phyloP scores from a whole-genome alignment of 30 jellyfish, hydroid and myxozoan species.

The Haliclystus octoradiatus region DNA sequence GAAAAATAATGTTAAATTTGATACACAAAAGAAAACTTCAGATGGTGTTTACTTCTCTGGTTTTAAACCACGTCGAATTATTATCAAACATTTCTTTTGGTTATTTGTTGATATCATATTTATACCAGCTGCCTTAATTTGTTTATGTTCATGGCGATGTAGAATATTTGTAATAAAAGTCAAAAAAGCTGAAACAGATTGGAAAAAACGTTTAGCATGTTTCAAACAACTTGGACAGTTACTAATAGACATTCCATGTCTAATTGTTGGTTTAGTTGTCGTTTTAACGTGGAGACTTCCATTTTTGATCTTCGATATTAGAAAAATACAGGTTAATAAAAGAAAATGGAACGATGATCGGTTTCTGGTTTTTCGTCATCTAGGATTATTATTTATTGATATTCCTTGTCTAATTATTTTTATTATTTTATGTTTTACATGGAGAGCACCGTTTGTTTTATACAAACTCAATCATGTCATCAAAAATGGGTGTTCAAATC shows the following conservation, averaged over 20 bases:
- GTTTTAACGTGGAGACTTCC: conserved; percentile 77
- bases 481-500: not conserved
- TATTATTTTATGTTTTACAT: conserved; percentile 16
- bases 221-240: conserved; percentile 43
- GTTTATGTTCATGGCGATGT: conserved; percentile 80
- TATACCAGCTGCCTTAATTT: conserved; percentile 60
- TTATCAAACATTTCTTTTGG: conserved; percentile 48
- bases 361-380: conserved; percentile 38
- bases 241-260: conserved; percentile 63
- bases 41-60: conserved; percentile 44
- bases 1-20: conserved; percentile 22
- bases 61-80: conserved; percentile 33
- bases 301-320: conserved; percentile 20
- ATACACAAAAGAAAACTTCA: not conserved
- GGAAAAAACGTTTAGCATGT: conserved; percentile 64
- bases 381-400: conserved; percentile 39
- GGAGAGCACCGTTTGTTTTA: conserved; percentile 64
- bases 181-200: conserved; percentile 28
- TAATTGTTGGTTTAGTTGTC: conserved; percentile 20
- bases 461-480: conserved; percentile 8
- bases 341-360: conserved; percentile 27
- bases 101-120: conserved; percentile 48
- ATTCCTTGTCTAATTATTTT: conserved; percentile 61
- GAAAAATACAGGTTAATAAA: not conserved
- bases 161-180: conserved; percentile 29